Percentiles rank a stretch among this genome's conserved stretches.
phyloP scores from a whole-genome alignment of 1,140 invertebrate genomes.

The Oncopodura yosiiana region DNA sequence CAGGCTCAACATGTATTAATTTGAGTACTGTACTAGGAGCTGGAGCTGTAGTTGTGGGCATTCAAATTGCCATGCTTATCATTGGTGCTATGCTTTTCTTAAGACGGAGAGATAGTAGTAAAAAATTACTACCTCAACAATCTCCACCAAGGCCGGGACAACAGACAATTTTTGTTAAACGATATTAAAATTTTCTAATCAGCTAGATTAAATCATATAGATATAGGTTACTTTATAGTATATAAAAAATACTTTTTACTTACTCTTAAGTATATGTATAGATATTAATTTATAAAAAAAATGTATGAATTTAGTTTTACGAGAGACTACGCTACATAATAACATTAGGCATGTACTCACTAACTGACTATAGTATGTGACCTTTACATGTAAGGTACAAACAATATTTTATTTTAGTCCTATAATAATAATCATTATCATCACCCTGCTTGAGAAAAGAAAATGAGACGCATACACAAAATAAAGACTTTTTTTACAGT shows the following conservation, averaged over 20 bases:
- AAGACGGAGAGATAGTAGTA: slow-evolving; percentile 21
- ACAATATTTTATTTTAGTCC: too few relatives aligned
- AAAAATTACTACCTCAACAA: slow-evolving; percentile 26
- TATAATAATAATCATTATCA: too few relatives aligned
- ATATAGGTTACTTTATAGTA: neutral
- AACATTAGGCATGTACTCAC: neutral
- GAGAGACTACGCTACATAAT: neutral
- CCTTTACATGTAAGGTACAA: too few relatives aligned
- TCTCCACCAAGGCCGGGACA: slow-evolving; percentile 22
- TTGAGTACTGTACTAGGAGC: slow-evolving; percentile 33
- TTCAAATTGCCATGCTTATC: slow-evolving; percentile 35
- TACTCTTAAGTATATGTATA: neutral
- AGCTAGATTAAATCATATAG: neutral
- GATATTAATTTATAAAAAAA: neutral
- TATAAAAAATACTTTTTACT: neutral
- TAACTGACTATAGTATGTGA: too few relatives aligned
- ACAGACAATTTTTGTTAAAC: slow-evolving; percentile 35
- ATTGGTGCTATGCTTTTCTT: slow-evolving; percentile 34
- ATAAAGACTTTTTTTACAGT: too few relatives aligned
- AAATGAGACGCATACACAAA: too few relatives aligned
- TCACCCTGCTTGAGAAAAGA: too few relatives aligned
- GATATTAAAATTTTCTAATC: slow-evolving; percentile 22
- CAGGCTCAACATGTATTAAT: too few relatives aligned
- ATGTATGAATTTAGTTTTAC: neutral
- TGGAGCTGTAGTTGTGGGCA: slow-evolving; percentile 32